These are phyloP conservation scores for Cosmia pyralina DNA, from an alignment of 2,888 invertebrate species.

Conservation along the genomic window DNA sequence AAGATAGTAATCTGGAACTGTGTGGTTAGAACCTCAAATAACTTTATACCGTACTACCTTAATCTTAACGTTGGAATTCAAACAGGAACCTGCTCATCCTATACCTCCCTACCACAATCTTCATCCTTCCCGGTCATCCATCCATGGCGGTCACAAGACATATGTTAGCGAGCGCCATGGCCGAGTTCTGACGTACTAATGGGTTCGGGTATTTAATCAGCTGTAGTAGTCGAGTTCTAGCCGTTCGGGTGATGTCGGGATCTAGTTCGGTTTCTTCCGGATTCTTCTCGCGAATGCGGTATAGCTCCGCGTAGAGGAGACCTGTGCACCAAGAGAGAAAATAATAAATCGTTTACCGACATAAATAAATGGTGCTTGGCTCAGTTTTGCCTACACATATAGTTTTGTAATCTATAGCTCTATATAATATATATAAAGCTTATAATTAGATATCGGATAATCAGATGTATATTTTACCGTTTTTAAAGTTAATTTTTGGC, in stretches of 20 bases:
- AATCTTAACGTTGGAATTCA: constrained; percentile 48
- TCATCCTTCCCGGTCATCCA: constrained; percentile 59
- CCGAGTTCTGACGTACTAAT: constrained; percentile 89
- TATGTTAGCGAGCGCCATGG: constrained; percentile 89
- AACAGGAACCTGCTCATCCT: constrained; percentile 44
- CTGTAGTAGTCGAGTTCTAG: constrained; percentile 87
- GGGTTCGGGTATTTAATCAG: constrained; percentile 90
- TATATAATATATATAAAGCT: no score
- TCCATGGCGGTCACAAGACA: constrained; percentile 74
- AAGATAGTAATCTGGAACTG: background rate
- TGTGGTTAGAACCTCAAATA: background rate
- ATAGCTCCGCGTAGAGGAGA: constrained; percentile 82
- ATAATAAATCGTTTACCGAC: no score
- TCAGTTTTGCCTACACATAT: no score
- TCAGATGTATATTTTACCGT: no score
- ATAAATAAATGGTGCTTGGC: no score
- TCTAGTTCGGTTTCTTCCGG: constrained; percentile 79
- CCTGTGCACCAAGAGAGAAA: constrained; percentile 67
- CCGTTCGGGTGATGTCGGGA: constrained; percentile 78
- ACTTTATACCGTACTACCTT: constrained; percentile 3
- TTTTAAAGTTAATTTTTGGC: no score
- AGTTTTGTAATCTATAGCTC: no score
- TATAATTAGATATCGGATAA: no score
- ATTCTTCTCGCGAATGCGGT: constrained; percentile 76
- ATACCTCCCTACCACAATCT: constrained; percentile 25